These are phyloP conservation scores for Epinephelus coioides DNA, from an alignment of 2,797 vertebrate genomes.

Conservation along the genomic window DNA sequence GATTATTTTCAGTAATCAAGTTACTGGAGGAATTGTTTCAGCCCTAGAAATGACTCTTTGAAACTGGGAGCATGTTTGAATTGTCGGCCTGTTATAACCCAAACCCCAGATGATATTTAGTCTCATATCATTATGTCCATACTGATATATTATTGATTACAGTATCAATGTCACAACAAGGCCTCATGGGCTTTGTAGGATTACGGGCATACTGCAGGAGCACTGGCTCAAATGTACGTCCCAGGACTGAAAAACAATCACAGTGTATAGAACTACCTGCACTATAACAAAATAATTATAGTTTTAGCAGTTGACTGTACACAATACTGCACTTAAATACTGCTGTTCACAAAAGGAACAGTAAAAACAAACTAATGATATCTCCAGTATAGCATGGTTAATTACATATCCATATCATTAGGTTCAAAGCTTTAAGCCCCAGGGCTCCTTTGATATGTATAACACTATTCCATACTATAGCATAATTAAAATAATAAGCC, in stretches of 20 bases:
- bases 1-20: too few species aligned
- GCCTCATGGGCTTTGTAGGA: constrained; percentile 14
- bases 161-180: constrained; percentile 30
- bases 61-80: constrained; percentile 6
- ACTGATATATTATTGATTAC: constrained; percentile 31
- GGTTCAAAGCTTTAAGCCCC: constrained; percentile 23
- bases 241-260: constrained; percentile 9
- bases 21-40: too few species aligned
- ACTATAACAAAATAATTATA: background rate
- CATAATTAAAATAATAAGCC: constrained; percentile 56
- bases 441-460: constrained; percentile 38
- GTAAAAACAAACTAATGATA: constrained; percentile 6
- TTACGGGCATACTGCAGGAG: constrained; percentile 7
- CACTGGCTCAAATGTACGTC: constrained; percentile 11
- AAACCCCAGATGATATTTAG: constrained; percentile 14
- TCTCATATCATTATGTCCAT: constrained; percentile 11
- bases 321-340: background rate
- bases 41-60: background rate
- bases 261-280: background rate
- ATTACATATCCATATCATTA: constrained; percentile 41
- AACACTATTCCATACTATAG: constrained; percentile 15
- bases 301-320: constrained; percentile 6
- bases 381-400: constrained; percentile 7
- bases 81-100: background rate
- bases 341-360: background rate